phyloP scores from a whole-genome alignment of 1,140 invertebrate genomes.

The Heliconius himera region DNA sequence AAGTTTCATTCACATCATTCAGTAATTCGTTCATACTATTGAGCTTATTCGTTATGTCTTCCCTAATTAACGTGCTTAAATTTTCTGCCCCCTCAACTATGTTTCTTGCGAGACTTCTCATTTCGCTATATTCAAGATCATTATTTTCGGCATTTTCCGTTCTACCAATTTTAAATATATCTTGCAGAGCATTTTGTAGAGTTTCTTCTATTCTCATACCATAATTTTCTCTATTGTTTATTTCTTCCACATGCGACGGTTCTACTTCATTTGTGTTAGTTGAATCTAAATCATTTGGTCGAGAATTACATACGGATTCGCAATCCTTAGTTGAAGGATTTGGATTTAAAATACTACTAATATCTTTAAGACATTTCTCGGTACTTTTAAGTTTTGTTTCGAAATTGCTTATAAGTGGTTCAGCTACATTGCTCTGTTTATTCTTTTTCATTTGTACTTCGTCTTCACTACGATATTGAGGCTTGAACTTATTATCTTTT shows the following conservation, averaged over 20 bases:
- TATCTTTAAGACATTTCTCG: slow-evolving; percentile 59
- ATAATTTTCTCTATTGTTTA: slow-evolving; percentile 40
- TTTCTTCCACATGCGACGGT: neutral
- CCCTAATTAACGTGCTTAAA: slow-evolving; percentile 68
- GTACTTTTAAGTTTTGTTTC: slow-evolving; percentile 66
- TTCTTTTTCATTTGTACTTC: slow-evolving; percentile 35
- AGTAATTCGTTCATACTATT: slow-evolving; percentile 77
- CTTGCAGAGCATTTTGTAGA: slow-evolving; percentile 55
- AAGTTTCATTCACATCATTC: slow-evolving; percentile 74
- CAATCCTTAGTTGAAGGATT: neutral
- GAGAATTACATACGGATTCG: neutral
- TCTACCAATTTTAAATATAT: slow-evolving; percentile 57
- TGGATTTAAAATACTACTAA: slow-evolving; percentile 56
- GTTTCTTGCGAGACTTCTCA: slow-evolving; percentile 67
- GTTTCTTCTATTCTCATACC: slow-evolving; percentile 63
- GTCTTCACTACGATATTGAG: slow-evolving; percentile 44
- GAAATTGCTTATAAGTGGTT: slow-evolving; percentile 57
- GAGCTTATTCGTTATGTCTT: slow-evolving; percentile 78
- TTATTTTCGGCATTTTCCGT: slow-evolving; percentile 61
- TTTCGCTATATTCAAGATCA: slow-evolving; percentile 69
- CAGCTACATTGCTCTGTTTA: slow-evolving; percentile 41
- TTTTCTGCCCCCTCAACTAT: slow-evolving; percentile 73
- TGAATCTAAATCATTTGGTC: neutral
- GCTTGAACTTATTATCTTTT: slow-evolving; percentile 58
- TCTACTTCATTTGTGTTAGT: neutral